Base-by-base conservation (phyloP, 2,888 invertebrate species). In the Coleophora deauratella region DNA sequence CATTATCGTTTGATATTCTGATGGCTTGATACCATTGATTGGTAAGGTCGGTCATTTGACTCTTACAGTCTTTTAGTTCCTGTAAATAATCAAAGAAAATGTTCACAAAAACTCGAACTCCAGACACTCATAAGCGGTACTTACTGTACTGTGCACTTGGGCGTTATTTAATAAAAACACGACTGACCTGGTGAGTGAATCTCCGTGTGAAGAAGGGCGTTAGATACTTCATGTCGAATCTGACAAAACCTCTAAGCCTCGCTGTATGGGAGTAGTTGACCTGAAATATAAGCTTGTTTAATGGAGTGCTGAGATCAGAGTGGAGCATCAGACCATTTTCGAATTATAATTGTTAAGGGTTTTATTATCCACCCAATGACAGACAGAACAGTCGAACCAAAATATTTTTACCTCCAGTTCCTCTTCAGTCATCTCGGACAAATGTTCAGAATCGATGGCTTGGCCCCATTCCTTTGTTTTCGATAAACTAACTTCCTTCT, bases 391-490 rank as follows among this genome's bases (percentile, higher is more conserved):
- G n/a, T n/a, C n/a, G n/a, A n/a, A n/a, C n/a, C n/a, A n/a, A n/a
- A n/a, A n/a, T n/a, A n/a, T n/a, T n/a, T n/a, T n/a, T 44, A 95
- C 94, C 86, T 97, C 97, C 73, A 95, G 91, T 71, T 95, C 95
- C 58, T 97, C 97, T 70, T 98, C 96, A 0, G 96, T 97, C 21
- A 95, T 89, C 78, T 97, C 97, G 0, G 96, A 96, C 38, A 97
- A 79, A 78, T 96, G 96, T 71, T 97, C 97, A 0, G 96, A 96
- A 75, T 97, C 97, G 51, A 97, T 93, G 9, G 97, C 92, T 81
- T 95, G 94, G 1, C 97, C 97, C 97, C 98, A 97, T 89, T 99
- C 98, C 64, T 96, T 93, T 0, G 99, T 99, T 87, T 99, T 99
- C 59, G 98, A 98, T 46, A 99, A 87, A 41, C 97, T 95, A 36